Evolutionary conservation across 2,888 invertebrate species (phyloP).

Genomic region (Patella depressa): DNA sequence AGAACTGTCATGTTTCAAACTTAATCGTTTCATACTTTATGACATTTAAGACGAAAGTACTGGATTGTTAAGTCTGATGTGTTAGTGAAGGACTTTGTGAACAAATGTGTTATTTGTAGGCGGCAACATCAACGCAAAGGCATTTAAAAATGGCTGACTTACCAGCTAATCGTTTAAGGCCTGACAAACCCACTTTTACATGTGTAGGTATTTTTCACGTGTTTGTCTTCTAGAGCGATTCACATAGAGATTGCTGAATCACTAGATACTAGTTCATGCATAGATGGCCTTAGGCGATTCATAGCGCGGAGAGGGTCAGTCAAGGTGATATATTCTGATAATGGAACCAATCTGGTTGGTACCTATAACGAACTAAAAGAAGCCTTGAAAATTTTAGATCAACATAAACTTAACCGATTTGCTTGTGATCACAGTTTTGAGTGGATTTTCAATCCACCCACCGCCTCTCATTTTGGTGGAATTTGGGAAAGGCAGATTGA

Average conservation of each 20-base stretch:
- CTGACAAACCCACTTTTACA: conserved; percentile 23
- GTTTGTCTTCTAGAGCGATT: conserved; percentile 27
- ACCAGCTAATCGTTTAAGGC: not conserved
- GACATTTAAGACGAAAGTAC: conserved; percentile 8
- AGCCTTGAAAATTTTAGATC: conserved; percentile 29
- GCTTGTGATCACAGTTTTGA: conserved; percentile 25
- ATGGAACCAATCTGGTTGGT: conserved; percentile 37
- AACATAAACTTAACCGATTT: conserved; percentile 18
- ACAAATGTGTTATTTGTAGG: too few relatives aligned
- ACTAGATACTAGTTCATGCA: conserved; percentile 24
- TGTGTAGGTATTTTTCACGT: conserved; percentile 35
- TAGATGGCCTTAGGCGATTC: conserved; percentile 31
- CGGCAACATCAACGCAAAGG: too few relatives aligned
- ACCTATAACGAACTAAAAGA: conserved; percentile 29
- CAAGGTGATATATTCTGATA: conserved; percentile 23
- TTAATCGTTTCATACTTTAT: conserved; percentile 5
- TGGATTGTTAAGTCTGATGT: conserved; percentile 14
- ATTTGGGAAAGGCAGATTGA: conserved; percentile 39
- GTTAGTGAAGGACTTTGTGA: not conserved
- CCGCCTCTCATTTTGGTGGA: conserved; percentile 34
- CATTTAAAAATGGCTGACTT: not conserved
- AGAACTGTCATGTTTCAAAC: conserved; percentile 13
- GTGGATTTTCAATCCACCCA: conserved; percentile 40
- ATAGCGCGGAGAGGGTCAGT: conserved; percentile 24
- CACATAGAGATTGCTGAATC: conserved; percentile 30